These are phyloP conservation scores for Tetramorium simillimum DNA, from an alignment of 1,140 invertebrate species.

Conservation along the genomic window DNA sequence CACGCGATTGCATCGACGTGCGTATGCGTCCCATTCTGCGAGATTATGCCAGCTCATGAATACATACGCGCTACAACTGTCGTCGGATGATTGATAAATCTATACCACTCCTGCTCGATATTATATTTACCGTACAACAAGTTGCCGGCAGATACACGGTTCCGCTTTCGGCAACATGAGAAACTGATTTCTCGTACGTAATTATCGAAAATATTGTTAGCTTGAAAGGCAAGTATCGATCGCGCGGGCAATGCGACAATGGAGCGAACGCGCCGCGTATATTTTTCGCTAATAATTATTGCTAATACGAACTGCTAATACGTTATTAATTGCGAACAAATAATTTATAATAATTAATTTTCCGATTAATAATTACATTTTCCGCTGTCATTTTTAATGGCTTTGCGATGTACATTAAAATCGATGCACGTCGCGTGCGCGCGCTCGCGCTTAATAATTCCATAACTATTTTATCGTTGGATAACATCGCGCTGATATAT, in stretches of 20 bases:
- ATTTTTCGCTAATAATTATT: slow-evolving; percentile 15
- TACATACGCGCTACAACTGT: slow-evolving; percentile 47
- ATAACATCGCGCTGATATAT: background rate
- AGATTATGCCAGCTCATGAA: slow-evolving; percentile 66
- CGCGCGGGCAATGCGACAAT: background rate
- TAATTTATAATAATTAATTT: slow-evolving; percentile 28
- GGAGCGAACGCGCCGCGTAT: no score
- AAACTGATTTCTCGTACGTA: background rate
- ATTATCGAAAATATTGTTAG: background rate
- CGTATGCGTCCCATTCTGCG: slow-evolving; percentile 22
- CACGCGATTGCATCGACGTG: slow-evolving; percentile 15
- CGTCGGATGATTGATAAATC: slow-evolving; percentile 56
- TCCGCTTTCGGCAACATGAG: slow-evolving; percentile 9
- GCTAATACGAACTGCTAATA: background rate
- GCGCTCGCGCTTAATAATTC: background rate
- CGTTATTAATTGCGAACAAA: slow-evolving; percentile 9
- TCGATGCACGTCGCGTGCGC: background rate
- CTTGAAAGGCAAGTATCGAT: background rate
- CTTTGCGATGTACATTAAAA: background rate
- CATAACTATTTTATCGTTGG: slow-evolving; percentile 11
- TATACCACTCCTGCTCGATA: slow-evolving; percentile 25
- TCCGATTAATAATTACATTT: slow-evolving; percentile 4
- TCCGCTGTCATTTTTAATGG: slow-evolving; percentile 9
- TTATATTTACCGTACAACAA: slow-evolving; percentile 41
- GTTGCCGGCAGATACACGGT: background rate